These are phyloP conservation scores for rabbit (Oryctolagus cuniculus) DNA, from an alignment of 2,113 vertebrate genomes.

Conservation along the genomic window mOryCun1.1 NC_091432.1:35576501-35577000, in stretches of 20 bases:
- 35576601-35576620: constrained; percentile 75
- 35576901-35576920: constrained; percentile 89
- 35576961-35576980: constrained; percentile 80
- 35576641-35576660: constrained; percentile 87
- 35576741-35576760: constrained; percentile 99
- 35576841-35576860: constrained; percentile 99
- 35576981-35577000: constrained; percentile 82
- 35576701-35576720: constrained; percentile 98
- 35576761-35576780: constrained; percentile 99
- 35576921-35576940: constrained; percentile 91
- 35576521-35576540: background rate
- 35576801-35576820: constrained; percentile 99
- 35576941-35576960: constrained; percentile 83
- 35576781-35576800: constrained; percentile 98
- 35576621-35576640: constrained; percentile 81
- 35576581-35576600: constrained; percentile 30
- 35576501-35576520: background rate
- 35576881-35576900: constrained; percentile 92
- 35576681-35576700: constrained; percentile 98
- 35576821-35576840: constrained; percentile 99
- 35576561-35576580: constrained; percentile 34
- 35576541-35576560: background rate
- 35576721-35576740: constrained; percentile 98
- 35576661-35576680: constrained; percentile 94
- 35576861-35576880: constrained; percentile 91